Evolutionary conservation across 2,888 invertebrate genomes (phyloP).

Genomic region (Phragmatobia fuliginosa): DNA sequence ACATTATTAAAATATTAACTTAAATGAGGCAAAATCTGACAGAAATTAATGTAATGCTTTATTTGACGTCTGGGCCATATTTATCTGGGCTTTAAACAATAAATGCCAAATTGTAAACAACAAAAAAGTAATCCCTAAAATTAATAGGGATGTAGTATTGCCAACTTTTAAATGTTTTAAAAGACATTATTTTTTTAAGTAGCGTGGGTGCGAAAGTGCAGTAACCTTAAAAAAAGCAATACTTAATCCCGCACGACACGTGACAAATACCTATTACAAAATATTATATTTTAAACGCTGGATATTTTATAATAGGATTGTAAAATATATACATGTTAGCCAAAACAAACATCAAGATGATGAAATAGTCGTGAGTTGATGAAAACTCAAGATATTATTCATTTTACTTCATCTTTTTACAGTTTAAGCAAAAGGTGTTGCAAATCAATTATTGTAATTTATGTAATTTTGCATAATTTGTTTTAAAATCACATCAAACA

Average conservation of each 20-base stretch:
- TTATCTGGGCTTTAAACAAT: constrained; percentile 36
- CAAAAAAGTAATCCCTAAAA: constrained; percentile 31
- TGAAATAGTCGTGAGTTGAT: background rate
- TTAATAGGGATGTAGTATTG: constrained; percentile 41
- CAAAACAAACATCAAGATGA: constrained; percentile 1
- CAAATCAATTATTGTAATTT: background rate
- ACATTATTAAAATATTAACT: background rate
- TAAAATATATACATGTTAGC: background rate
- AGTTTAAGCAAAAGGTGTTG: background rate
- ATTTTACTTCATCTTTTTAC: background rate
- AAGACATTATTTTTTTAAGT: constrained; percentile 29
- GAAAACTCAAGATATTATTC: constrained; percentile 1
- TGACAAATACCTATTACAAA: constrained; percentile 43
- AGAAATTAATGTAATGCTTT: background rate
- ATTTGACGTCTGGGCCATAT: constrained; percentile 7
- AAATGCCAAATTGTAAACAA: constrained; percentile 33
- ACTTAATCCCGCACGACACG: constrained; percentile 50
- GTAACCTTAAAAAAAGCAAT: constrained; percentile 51
- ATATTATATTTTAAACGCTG: constrained; percentile 10
- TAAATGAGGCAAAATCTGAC: constrained; percentile 2
- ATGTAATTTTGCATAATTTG: background rate
- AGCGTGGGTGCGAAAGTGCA: constrained; percentile 41
- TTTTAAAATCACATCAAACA: background rate
- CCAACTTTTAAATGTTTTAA: constrained; percentile 48
- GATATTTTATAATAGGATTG: constrained; percentile 10